Percentiles rank a stretch among this genome's conserved stretches.
phyloP scores from a whole-genome alignment of 2,888 invertebrate genomes.

The Hydriomena furcata region DNA sequence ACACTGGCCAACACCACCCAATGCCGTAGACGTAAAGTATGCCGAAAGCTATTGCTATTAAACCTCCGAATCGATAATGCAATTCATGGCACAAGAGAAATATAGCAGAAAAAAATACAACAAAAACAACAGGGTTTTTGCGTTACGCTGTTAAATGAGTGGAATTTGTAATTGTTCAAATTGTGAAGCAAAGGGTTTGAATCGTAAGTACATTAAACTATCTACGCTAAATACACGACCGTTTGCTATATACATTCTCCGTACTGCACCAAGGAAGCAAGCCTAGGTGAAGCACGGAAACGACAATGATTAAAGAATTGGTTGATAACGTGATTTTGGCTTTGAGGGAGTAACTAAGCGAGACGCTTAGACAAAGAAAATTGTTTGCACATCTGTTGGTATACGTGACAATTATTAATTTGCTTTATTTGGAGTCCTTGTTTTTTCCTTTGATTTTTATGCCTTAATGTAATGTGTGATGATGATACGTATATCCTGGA shows the following conservation, averaged over 20 bases:
- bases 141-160: constrained; percentile 8
- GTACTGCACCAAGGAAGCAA: background rate
- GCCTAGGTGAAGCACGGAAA: background rate
- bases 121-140: background rate
- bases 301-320: background rate
- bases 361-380: constrained; percentile 67
- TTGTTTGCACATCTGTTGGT: constrained; percentile 80
- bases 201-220: constrained; percentile 23
- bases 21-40: constrained; percentile 28
- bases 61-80: constrained; percentile 7
- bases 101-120: background rate
- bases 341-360: constrained; percentile 54
- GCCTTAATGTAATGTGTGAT: constrained; percentile 41
- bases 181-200: constrained; percentile 80
- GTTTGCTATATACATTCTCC: constrained; percentile 53
- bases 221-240: constrained; percentile 48
- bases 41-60: constrained; percentile 17
- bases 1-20: constrained; percentile 35
- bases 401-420: constrained; percentile 7
- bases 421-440: constrained; percentile 12
- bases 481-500: background rate
- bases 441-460: constrained; percentile 26
- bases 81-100: background rate
- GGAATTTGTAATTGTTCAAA: constrained; percentile 24
- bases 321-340: constrained; percentile 35